These are phyloP conservation scores for Tenthredo distinguenda DNA, from an alignment of 2,888 invertebrate species.

Conservation along the genomic window DNA sequence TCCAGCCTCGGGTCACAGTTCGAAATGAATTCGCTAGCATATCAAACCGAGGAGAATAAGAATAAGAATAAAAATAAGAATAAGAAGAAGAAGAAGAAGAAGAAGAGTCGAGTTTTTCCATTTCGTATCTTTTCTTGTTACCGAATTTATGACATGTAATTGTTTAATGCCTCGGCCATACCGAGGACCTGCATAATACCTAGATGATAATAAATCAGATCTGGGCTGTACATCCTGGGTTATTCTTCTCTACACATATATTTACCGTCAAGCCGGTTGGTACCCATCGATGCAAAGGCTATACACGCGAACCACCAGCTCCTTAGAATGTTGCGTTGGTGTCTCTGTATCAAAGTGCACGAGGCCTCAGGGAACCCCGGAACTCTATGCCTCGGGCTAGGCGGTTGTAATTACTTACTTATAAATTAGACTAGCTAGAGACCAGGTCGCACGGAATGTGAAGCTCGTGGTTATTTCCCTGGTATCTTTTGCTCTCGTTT, in stretches of 20 bases:
- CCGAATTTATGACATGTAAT: conserved; percentile 27
- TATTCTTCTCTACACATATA: conserved; percentile 21
- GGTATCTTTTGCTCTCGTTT: conserved; percentile 41
- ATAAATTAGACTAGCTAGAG: conserved; percentile 47
- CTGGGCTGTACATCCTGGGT: not conserved
- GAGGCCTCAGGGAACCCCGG: conserved; percentile 40
- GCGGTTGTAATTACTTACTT: conserved; percentile 51
- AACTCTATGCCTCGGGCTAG: conserved; percentile 9
- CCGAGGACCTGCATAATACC: not conserved
- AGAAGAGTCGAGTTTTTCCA: conserved; percentile 18
- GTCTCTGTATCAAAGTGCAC: conserved; percentile 2
- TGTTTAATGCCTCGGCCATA: conserved; percentile 10
- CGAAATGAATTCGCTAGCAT: conserved; percentile 7
- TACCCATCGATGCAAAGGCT: not conserved
- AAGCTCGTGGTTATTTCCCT: conserved; percentile 30
- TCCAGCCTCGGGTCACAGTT: conserved; percentile 16
- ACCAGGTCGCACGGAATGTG: conserved; percentile 11
- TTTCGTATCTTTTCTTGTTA: conserved; percentile 8
- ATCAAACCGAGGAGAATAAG: not conserved
- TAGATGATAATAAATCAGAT: conserved; percentile 25
- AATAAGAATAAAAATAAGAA: not conserved
- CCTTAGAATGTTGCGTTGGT: not conserved
- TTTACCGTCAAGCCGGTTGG: conserved; percentile 36
- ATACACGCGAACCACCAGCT: not conserved
- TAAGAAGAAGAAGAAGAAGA: not conserved